These are phyloP conservation scores for Hipposideros armiger DNA, from an alignment of 2,113 vertebrate species.

Conservation along the genomic window DNA sequence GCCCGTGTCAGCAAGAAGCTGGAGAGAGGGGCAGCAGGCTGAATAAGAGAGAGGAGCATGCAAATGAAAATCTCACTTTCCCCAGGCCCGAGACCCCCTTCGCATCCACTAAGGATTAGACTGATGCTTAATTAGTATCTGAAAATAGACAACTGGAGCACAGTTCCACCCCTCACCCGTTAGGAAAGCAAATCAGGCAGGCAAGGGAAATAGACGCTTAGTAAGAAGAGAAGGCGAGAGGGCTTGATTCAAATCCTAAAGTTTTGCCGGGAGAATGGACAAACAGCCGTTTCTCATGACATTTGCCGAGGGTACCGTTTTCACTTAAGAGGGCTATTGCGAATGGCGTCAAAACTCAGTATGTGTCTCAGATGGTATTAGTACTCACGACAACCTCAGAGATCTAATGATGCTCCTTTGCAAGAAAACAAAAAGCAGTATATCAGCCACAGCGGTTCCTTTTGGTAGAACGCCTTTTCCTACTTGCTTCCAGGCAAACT, in stretches of 20 bases:
- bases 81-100: neutral
- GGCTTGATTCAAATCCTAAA: neutral
- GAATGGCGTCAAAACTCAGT: neutral
- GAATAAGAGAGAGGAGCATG: no score
- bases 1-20: neutral
- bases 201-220: neutral
- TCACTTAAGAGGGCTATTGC: neutral
- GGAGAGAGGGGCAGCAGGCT: rapidly evolving
- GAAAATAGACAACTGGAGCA: neutral
- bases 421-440: neutral
- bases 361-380: neutral
- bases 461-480: neutral
- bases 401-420: neutral
- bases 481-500: neutral
- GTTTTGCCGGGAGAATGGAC: neutral
- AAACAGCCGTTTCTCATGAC: neutral
- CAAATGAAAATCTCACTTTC: neutral
- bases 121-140: neutral
- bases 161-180: rapidly evolving
- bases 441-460: rapidly evolving
- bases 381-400: neutral
- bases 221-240: neutral
- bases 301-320: neutral
- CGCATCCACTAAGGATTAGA: no score
- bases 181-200: neutral